These are phyloP conservation scores for Lacanobia oleracea DNA, from an alignment of 2,888 invertebrate genomes.

Conservation along the genomic window DNA sequence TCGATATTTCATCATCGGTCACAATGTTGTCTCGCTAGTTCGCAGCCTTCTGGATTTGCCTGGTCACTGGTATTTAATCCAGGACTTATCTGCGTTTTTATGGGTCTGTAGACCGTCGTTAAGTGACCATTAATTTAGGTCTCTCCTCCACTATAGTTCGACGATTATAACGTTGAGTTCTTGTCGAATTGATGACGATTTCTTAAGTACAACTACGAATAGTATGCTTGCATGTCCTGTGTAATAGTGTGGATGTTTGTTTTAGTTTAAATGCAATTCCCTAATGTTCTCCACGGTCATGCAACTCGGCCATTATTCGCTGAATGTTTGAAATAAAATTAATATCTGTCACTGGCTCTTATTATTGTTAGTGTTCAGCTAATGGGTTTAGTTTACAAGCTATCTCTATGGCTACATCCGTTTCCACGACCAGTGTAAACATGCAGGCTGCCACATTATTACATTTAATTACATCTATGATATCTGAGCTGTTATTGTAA, in stretches of 20 bases:
- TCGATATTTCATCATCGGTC: background rate
- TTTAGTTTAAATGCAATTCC: conserved; percentile 37
- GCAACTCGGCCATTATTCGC: conserved; percentile 39
- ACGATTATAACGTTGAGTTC: background rate
- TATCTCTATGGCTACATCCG: conserved; percentile 45
- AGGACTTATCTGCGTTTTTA: background rate
- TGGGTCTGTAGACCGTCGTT: background rate
- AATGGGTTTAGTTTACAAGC: conserved; percentile 40
- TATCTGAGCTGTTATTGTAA: conserved; percentile 29
- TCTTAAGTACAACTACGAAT: background rate
- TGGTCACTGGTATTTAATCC: background rate
- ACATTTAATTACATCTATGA: conserved; percentile 30
- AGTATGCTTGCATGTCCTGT: background rate
- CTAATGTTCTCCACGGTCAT: conserved; percentile 37
- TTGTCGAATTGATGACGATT: background rate
- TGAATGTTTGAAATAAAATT: conserved; percentile 36
- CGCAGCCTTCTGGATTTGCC: too few species aligned
- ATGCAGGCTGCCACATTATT: conserved; percentile 28
- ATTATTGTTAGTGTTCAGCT: conserved; percentile 42
- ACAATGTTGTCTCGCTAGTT: background rate
- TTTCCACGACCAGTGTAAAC: conserved; percentile 42
- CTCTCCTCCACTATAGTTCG: too few species aligned
- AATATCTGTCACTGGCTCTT: conserved; percentile 38
- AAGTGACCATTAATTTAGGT: background rate
- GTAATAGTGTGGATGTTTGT: conserved; percentile 1